Evolutionary conservation across 1,140 invertebrate genomes (phyloP).

Genomic region (Drosophila yakuba): DNA sequence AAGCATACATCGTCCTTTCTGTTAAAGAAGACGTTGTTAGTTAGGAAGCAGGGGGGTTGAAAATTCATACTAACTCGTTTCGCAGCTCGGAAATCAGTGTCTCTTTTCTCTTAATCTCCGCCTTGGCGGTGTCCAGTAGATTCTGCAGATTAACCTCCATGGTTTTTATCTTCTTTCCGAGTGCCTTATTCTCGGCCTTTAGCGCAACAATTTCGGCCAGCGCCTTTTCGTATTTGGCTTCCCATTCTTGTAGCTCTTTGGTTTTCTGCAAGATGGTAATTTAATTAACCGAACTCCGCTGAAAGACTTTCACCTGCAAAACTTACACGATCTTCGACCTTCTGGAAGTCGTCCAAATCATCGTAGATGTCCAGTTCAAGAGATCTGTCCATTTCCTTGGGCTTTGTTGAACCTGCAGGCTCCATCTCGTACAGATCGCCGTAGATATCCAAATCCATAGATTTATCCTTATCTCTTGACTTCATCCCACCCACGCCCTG

Average conservation of each 20-base stretch:
- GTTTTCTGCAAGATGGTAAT: constrained; percentile 61
- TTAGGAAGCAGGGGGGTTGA: not conserved
- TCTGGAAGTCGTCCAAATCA: constrained; percentile 77
- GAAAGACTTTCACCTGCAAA: no score
- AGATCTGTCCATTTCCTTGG: not conserved
- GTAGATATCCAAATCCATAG: constrained; percentile 64
- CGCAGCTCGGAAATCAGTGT: constrained; percentile 64
- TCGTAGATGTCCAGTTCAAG: constrained; percentile 68
- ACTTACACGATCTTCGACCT: constrained; percentile 64
- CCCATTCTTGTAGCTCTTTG: constrained; percentile 61
- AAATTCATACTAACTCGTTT: constrained; percentile 63
- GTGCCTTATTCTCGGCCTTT: constrained; percentile 47
- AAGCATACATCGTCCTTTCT: constrained; percentile 81
- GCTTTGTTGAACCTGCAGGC: not conserved
- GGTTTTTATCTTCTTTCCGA: constrained; percentile 65
- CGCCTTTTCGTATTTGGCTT: constrained; percentile 52
- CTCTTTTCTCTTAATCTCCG: constrained; percentile 74
- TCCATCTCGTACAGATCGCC: constrained; percentile 63
- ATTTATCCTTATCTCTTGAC: not conserved
- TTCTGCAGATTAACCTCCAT: constrained; percentile 77
- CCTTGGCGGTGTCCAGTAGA: constrained; percentile 69
- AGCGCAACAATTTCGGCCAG: constrained; percentile 49
- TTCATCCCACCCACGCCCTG: not conserved
- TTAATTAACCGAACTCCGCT: not conserved
- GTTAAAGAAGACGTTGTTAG: not conserved